These are phyloP conservation scores for Crioceris asparagi DNA, from an alignment of 2,888 invertebrate genomes.

Conservation along the genomic window DNA sequence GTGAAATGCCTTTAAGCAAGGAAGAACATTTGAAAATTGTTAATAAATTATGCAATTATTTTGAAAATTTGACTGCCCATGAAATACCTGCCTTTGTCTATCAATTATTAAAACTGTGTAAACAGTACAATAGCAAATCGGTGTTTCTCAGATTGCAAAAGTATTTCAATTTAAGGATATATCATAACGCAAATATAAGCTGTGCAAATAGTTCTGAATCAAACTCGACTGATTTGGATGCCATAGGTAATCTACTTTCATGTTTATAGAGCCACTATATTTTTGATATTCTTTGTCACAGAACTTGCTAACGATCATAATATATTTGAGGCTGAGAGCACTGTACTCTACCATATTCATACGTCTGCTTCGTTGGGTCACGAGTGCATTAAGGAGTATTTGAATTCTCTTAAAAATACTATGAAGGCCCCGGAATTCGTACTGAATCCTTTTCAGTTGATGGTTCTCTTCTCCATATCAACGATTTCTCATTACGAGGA, in stretches of 20 bases:
- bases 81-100: conserved; percentile 56
- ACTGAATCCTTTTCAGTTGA: conserved; percentile 53
- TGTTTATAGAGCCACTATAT: background rate
- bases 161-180: conserved; percentile 33
- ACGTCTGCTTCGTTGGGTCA: conserved; percentile 37
- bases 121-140: conserved; percentile 32
- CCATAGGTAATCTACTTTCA: conserved; percentile 25
- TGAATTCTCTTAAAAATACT: conserved; percentile 40
- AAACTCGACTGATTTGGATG: conserved; percentile 26
- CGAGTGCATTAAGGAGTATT: conserved; percentile 39
- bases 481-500: conserved; percentile 40
- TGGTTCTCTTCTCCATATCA: conserved; percentile 45
- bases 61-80: conserved; percentile 48
- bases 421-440: conserved; percentile 46
- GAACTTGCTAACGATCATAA: conserved; percentile 41
- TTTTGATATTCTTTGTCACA: conserved; percentile 22
- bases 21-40: conserved; percentile 51
- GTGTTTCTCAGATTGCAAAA: conserved; percentile 32
- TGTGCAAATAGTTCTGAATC: conserved; percentile 20
- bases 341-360: conserved; percentile 48
- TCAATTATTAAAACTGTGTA: conserved; percentile 52
- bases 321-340: conserved; percentile 49
- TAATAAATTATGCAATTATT: conserved; percentile 48
- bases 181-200: conserved; percentile 21
- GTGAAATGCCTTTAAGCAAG: conserved; percentile 48